These are phyloP conservation scores for Pionites leucogaster DNA, from an alignment of 2,113 vertebrate genomes.

Conservation along the genomic window DNA sequence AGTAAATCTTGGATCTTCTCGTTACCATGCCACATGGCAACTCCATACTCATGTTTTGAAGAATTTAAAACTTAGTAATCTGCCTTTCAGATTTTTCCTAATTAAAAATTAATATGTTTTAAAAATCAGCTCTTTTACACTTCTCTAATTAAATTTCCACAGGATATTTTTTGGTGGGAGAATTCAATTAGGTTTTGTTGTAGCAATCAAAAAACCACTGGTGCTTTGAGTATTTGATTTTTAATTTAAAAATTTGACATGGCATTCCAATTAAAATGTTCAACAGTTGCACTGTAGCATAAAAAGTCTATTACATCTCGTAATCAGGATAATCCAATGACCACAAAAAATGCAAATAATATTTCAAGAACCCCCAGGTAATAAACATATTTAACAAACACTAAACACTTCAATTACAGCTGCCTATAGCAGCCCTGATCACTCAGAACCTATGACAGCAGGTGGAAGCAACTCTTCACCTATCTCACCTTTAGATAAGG, in stretches of 20 bases:
- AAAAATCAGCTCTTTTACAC: constrained; percentile 68
- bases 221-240: constrained; percentile 76
- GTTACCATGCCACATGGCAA: not conserved
- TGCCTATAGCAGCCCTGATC: constrained; percentile 27
- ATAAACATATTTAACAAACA: constrained; percentile 62
- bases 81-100: constrained; percentile 73
- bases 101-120: constrained; percentile 74
- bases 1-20: not conserved
- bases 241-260: constrained; percentile 77
- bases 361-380: constrained; percentile 66
- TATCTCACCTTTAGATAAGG: not conserved
- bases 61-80: constrained; percentile 64
- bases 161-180: constrained; percentile 73
- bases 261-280: constrained; percentile 71
- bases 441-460: not conserved
- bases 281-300: constrained; percentile 56
- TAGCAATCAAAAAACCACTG: constrained; percentile 74
- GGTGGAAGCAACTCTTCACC: not conserved
- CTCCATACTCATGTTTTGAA: constrained; percentile 43
- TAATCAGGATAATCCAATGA: constrained; percentile 25
- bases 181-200: constrained; percentile 82
- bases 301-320: constrained; percentile 52
- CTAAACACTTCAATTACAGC: constrained; percentile 63
- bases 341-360: constrained; percentile 66
- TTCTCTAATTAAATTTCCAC: constrained; percentile 80